phyloP scores from a whole-genome alignment of 35 echinoderm and acorn worm species.

The Diadema setosum region DNA sequence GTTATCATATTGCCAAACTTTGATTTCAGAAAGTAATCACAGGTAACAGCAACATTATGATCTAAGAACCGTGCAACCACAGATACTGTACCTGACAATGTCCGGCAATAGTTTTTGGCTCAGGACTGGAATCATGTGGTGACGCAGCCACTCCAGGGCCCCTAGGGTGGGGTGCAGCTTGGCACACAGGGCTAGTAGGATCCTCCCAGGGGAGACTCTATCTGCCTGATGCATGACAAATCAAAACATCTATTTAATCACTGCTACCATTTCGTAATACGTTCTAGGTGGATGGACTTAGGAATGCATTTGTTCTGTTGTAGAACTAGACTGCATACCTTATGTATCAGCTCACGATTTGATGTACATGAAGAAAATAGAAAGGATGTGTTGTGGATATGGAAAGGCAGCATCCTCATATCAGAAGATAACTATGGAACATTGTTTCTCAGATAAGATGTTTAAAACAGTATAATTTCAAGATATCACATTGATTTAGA shows the following conservation, averaged over 20 bases:
- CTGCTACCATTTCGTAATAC: not conserved
- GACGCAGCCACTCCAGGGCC: not conserved
- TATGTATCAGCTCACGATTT: too few species aligned
- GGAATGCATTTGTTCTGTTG: not conserved
- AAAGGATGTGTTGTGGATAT: too few species aligned
- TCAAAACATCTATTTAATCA: not conserved
- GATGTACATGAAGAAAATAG: too few species aligned
- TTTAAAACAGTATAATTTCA: too few species aligned
- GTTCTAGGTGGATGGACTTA: not conserved
- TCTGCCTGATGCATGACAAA: not conserved
- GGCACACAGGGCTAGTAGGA: not conserved
- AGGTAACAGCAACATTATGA: too few species aligned
- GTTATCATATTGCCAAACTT: not conserved
- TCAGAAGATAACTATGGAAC: too few species aligned
- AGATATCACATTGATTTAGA: too few species aligned
- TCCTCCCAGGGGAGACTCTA: not conserved
- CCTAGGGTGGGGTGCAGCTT: not conserved
- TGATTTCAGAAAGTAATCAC: too few species aligned
- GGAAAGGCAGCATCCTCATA: too few species aligned
- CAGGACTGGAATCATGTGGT: not conserved
- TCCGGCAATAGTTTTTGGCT: not conserved
- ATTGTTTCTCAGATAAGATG: too few species aligned
- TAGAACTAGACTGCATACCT: too few species aligned
- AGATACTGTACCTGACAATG: not conserved
- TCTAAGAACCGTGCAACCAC: not conserved